phyloP scores from a whole-genome alignment of 2,888 invertebrate genomes.

The Pegoplata infirma region DNA sequence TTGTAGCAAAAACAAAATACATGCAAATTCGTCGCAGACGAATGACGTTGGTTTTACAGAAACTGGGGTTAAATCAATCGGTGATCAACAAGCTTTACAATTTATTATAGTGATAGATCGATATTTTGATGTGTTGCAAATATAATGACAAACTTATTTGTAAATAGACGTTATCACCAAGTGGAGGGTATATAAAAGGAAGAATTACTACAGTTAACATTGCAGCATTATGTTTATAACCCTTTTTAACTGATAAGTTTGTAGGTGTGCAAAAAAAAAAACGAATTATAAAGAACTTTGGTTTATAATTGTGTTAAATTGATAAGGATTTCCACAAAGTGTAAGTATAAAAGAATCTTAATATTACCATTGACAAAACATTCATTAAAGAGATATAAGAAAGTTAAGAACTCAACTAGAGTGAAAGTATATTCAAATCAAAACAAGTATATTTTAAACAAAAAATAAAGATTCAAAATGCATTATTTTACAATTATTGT shows the following conservation, averaged over 20 bases:
- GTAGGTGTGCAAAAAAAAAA: neutral
- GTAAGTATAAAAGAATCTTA: constrained; percentile 36
- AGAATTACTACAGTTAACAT: too few species aligned
- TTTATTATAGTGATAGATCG: too few species aligned
- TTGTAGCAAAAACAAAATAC: too few species aligned
- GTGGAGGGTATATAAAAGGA: too few species aligned
- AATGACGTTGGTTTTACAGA: too few species aligned
- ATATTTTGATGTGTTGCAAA: too few species aligned
- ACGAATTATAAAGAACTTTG: neutral
- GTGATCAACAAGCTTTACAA: too few species aligned
- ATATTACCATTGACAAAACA: neutral
- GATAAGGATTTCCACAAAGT: neutral
- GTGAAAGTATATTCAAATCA: neutral
- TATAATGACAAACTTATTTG: too few species aligned
- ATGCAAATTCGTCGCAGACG: too few species aligned
- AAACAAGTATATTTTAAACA: neutral
- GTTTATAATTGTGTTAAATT: neutral
- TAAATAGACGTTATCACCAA: too few species aligned
- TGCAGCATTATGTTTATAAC: neutral
- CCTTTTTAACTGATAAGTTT: neutral
- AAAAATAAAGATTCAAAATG: constrained; percentile 12
- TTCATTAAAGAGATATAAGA: neutral
- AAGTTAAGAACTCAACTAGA: constrained; percentile 1
- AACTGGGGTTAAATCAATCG: too few species aligned
- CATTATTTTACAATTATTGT: neutral